These are phyloP conservation scores for Seriola rivoliana DNA, from an alignment of 2,113 vertebrate genomes.

Conservation along the genomic window DNA sequence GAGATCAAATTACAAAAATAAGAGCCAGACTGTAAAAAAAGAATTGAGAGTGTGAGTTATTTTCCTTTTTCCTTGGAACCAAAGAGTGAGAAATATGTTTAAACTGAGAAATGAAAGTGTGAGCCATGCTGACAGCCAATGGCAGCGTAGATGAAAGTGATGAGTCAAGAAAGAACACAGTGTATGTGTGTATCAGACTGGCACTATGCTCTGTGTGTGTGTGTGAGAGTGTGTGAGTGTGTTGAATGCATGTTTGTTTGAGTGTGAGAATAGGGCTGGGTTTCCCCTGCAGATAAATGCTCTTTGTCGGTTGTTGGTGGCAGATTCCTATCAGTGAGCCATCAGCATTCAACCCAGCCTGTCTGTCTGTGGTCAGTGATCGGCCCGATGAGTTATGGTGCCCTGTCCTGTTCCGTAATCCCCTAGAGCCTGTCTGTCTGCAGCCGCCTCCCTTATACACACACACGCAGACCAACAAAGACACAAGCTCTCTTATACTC, in stretches of 20 bases:
- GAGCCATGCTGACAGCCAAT: not conserved
- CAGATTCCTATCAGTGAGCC: constrained; percentile 80
- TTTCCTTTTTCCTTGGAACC: not conserved
- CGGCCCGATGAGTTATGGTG: constrained; percentile 78
- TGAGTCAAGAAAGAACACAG: constrained; percentile 38
- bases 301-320: constrained; percentile 77
- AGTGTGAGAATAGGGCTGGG: constrained; percentile 65
- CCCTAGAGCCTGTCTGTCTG: constrained; percentile 83
- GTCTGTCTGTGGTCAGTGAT: constrained; percentile 79
- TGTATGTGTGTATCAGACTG: constrained; percentile 30
- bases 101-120: constrained; percentile 17
- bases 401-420: constrained; percentile 80
- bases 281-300: constrained; percentile 76
- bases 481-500: constrained; percentile 68
- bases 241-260: constrained; percentile 50
- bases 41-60: not conserved
- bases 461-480: constrained; percentile 75
- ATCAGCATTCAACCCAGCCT: constrained; percentile 77
- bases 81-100: not conserved
- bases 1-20: constrained; percentile 5
- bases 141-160: constrained; percentile 15
- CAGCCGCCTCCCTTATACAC: constrained; percentile 77
- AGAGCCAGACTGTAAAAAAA: not conserved
- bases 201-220: constrained; percentile 22
- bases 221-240: constrained; percentile 23